Base-by-base conservation (phyloP, 1,140 invertebrate genomes). In the Hirudo medicinalis region DNA sequence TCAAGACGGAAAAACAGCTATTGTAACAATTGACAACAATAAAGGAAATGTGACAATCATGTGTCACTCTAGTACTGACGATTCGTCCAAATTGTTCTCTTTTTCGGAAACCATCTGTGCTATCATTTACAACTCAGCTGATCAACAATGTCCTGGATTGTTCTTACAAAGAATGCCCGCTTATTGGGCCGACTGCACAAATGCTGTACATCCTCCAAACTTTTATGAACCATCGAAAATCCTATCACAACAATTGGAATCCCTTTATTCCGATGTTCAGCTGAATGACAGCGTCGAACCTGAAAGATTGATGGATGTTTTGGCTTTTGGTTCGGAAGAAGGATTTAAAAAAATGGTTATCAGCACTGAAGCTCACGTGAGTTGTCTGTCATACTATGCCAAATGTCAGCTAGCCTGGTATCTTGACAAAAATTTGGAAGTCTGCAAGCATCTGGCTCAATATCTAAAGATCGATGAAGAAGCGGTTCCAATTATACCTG, bases 51-150 rank as follows among this genome's bases (percentile, higher is more conserved):
- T 32, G 8, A 63, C 29, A 1, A 15, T 63, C 11, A 22, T 25
- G 22, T 63, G 57, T 15, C 29, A 63, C 57, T 63, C 57, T 13
- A n/a, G 4, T 20, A 32, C 22, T 63, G 29, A 86, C 87, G 19
- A 78, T 90, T 20, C 86, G 49, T 77, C 78, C 36, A 74, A 75
- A 13, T 74, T 79, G 76, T 90, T 90, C 77, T 87, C 87, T 75
- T 88, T 91, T 78, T 80, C 90, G n/a, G 87, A 88, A 77, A 87
- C 90, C 77, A 85, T 91, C 73, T 80, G 89, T 6, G 85, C 86
- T 74, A 85, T 89, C 60, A 84, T 90, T 43, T 87, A 89, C 78
- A 85, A 87, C 77, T 86, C 87, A 11, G 76, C 88, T 25, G 78
- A 85, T 49, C 84, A 86, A 75, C 85, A 88, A 55, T 87, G 87